These are phyloP conservation scores for Hippolais icterina DNA, from an alignment of 2,113 vertebrate species.

Conservation along the genomic window DNA sequence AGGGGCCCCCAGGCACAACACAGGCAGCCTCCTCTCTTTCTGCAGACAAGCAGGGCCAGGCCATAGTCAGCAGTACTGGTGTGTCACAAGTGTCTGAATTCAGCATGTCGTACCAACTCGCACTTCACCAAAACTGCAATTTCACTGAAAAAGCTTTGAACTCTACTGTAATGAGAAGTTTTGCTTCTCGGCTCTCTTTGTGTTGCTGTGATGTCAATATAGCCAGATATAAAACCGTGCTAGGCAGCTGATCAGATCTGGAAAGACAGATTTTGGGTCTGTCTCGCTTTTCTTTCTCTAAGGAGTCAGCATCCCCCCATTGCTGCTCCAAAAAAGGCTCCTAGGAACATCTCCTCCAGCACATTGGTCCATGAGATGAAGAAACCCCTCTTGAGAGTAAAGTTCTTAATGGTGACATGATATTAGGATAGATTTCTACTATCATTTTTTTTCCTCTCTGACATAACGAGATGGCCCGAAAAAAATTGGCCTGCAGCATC, in stretches of 20 bases:
- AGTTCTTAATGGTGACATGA: neutral
- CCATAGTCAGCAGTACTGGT: neutral
- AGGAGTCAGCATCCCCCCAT: rapidly evolving
- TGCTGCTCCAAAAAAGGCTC: neutral
- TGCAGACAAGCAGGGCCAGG: neutral
- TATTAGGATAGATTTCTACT: neutral
- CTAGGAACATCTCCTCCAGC: neutral
- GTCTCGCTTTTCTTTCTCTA: neutral
- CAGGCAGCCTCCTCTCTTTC: neutral
- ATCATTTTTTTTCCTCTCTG: neutral
- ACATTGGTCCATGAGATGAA: neutral
- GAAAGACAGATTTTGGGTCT: neutral
- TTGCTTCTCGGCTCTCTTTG: neutral
- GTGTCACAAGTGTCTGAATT: neutral
- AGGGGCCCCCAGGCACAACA: neutral
- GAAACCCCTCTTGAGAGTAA: neutral
- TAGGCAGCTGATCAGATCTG: neutral
- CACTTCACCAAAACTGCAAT: neutral
- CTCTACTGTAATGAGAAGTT: neutral
- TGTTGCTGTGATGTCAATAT: neutral
- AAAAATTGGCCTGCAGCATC: neutral
- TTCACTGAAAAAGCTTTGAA: neutral
- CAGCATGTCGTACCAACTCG: neutral
- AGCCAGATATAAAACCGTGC: neutral
- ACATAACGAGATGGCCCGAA: neutral